A percentile compares a stretch with the other conserved stretches of the same genome.
Evolutionary conservation across 2,797 vertebrate genomes (phyloP).

Genomic region (Sternotherus odoratus): DNA sequence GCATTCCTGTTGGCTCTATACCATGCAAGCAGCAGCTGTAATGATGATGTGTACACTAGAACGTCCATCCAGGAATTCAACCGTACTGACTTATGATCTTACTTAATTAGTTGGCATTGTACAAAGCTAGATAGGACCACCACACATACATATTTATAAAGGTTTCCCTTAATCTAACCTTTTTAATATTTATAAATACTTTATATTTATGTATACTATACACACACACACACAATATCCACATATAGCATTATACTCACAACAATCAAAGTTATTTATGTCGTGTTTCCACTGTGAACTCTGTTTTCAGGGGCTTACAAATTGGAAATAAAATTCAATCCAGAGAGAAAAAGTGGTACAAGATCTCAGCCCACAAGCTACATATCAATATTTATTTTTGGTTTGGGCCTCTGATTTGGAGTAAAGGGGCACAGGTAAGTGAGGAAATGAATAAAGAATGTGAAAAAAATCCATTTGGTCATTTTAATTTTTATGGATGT

Average conservation of each 20-base stretch:
- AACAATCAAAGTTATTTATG: neutral
- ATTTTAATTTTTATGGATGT: neutral
- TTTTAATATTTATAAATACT: neutral
- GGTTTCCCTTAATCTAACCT: neutral
- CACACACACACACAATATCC: neutral
- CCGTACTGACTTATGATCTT: neutral
- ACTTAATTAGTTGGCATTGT: neutral
- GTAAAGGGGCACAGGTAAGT: neutral
- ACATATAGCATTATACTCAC: neutral
- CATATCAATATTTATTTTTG: too few species aligned
- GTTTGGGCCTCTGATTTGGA: too few species aligned
- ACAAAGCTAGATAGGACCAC: neutral
- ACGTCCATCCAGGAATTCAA: neutral
- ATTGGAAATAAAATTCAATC: neutral
- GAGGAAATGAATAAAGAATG: neutral
- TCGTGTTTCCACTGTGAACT: neutral
- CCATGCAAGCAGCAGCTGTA: neutral
- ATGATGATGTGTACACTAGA: neutral
- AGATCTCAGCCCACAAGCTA: neutral
- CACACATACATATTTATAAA: neutral
- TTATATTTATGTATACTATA: too few species aligned
- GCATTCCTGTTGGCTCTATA: neutral
- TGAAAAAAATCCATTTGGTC: neutral
- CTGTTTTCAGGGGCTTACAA: neutral
- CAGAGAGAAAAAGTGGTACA: neutral